Percentiles rank a stretch among this genome's conserved stretches.
phyloP scores from a whole-genome alignment of 2,113 vertebrate species.

The Brachyistius frenatus region DNA sequence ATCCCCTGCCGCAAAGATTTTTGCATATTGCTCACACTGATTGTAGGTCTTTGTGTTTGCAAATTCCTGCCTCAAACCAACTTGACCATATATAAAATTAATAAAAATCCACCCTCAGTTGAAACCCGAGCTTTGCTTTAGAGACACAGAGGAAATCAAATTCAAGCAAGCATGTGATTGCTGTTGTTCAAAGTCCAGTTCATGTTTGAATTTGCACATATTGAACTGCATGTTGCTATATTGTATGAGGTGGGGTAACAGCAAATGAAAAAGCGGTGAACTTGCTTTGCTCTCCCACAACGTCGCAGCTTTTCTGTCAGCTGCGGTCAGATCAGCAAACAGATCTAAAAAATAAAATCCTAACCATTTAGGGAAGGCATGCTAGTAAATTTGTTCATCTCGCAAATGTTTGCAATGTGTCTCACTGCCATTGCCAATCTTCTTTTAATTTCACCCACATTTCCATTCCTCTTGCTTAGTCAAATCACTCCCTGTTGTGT shows the following conservation, averaged over 20 bases:
- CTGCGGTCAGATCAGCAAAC: constrained; percentile 27
- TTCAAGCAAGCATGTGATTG: not conserved
- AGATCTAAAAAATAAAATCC: constrained; percentile 9
- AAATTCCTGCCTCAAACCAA: constrained; percentile 9
- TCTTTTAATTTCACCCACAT: not conserved
- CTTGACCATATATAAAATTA: not conserved
- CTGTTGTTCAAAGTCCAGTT: constrained; percentile 33
- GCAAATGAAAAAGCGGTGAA: constrained; percentile 53
- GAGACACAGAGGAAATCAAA: constrained; percentile 10
- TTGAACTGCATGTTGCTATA: constrained; percentile 33
- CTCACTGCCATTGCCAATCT: constrained; percentile 11
- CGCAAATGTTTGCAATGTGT: constrained; percentile 20
- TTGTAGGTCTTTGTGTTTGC: not conserved
- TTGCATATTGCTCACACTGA: not conserved
- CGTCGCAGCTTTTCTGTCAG: not conserved
- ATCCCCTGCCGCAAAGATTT: constrained; percentile 1
- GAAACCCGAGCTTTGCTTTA: not conserved
- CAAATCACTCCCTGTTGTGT: not conserved
- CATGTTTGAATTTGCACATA: constrained; percentile 30
- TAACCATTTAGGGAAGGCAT: constrained; percentile 20
- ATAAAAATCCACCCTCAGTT: not conserved
- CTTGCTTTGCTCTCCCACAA: constrained; percentile 31
- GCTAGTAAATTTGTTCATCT: constrained; percentile 28
- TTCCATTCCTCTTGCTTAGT: not conserved
- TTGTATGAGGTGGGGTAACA: constrained; percentile 45